Percentiles rank a stretch among this genome's conserved stretches.
These are phyloP conservation scores for Drosophila mayri DNA, from an alignment of 1,140 invertebrate genomes.

Conservation along the genomic window DNA sequence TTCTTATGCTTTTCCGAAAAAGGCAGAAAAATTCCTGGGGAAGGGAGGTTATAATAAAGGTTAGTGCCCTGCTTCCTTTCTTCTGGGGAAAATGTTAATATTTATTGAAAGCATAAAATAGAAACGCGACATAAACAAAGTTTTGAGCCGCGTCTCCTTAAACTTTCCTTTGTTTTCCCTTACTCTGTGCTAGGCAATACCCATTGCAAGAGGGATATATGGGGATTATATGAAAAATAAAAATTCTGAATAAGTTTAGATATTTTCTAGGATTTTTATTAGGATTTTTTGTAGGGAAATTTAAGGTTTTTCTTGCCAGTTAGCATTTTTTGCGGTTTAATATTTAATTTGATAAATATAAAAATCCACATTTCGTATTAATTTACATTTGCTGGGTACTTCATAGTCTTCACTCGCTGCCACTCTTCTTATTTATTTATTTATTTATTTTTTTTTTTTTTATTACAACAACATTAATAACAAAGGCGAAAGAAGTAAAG, in stretches of 20 bases:
- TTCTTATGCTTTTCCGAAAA: slow-evolving; percentile 13
- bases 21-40: not conserved
- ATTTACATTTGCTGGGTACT: not conserved
- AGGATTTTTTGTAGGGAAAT: too few relatives aligned
- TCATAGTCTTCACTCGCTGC: not conserved
- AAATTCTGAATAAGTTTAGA: not conserved
- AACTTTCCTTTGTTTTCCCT: slow-evolving; percentile 18
- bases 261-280: not conserved
- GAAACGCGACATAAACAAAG: slow-evolving; percentile 44
- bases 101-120: slow-evolving; percentile 67
- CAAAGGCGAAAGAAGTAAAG: slow-evolving; percentile 38
- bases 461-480: slow-evolving; percentile 51
- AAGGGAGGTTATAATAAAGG: not conserved
- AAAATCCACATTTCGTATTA: not conserved
- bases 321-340: too few relatives aligned
- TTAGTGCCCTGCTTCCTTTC: slow-evolving; percentile 10
- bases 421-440: not conserved
- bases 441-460: slow-evolving; percentile 10
- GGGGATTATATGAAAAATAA: not conserved
- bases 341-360: too few relatives aligned
- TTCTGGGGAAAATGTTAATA: slow-evolving; percentile 51
- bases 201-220: not conserved
- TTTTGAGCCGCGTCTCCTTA: slow-evolving; percentile 36
- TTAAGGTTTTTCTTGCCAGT: too few relatives aligned
- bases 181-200: not conserved